Percentiles rank a stretch among this genome's conserved stretches.
Conservation (phyloP, 2,797 vertebrate genomes). For the Oceanodroma leucorhoa region DNA sequence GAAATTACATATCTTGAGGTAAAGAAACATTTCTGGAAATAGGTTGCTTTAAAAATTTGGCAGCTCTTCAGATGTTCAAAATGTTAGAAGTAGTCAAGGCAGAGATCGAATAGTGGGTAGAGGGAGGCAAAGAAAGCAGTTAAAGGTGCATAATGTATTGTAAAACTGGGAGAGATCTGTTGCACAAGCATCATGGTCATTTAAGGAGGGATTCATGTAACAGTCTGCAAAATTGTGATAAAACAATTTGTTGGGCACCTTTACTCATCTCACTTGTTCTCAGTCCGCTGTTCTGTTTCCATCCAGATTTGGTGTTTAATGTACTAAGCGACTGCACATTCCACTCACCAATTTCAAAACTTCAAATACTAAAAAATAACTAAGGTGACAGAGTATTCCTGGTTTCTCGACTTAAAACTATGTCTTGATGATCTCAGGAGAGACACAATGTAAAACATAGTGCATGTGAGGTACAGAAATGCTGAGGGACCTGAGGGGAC, state of each 20-base stretch:
- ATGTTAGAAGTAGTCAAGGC: conserved; percentile 12
- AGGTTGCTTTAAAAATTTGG: conserved; percentile 1
- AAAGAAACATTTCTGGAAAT: conserved; percentile 56
- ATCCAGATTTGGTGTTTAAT: neutral
- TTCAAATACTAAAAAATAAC: neutral
- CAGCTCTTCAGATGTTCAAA: neutral
- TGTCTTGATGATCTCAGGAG: neutral
- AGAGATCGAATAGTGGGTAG: neutral
- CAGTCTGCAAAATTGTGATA: neutral
- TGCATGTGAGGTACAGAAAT: accelerated
- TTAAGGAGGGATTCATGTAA: neutral
- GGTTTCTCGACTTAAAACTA: neutral
- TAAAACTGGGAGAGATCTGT: neutral
- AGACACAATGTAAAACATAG: accelerated
- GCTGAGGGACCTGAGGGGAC: neutral
- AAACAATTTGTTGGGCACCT: neutral
- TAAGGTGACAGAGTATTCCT: neutral
- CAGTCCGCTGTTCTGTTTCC: accelerated
- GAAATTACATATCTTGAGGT: conserved; percentile 23
- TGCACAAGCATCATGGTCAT: neutral
- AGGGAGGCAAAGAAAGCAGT: neutral
- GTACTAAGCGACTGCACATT: neutral
- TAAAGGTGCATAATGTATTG: neutral
- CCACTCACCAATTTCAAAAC: neutral
- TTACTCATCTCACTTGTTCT: neutral